These are phyloP conservation scores for Sebastiscus tertius DNA, from an alignment of 2,797 vertebrate species.

Conservation along the genomic window DNA sequence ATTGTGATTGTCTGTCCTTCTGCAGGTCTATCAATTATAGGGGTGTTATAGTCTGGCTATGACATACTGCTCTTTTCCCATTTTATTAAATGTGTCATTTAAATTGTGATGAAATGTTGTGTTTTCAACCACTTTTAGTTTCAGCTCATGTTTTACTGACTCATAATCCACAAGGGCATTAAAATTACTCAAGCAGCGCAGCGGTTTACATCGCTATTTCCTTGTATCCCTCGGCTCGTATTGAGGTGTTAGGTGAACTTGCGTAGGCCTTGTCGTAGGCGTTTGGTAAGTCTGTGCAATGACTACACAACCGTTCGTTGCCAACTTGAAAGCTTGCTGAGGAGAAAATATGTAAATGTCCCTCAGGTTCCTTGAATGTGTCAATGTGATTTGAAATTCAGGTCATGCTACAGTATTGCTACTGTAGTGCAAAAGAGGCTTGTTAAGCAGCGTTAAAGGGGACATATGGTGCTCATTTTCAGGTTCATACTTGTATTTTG, in stretches of 20 bases:
- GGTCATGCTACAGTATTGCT: not conserved
- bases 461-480: not conserved
- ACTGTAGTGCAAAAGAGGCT: not conserved
- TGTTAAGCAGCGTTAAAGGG: not conserved
- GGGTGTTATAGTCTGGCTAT: not conserved
- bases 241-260: conserved; percentile 31
- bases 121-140: conserved; percentile 6
- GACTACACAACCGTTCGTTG: conserved; percentile 10
- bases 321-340: conserved; percentile 4
- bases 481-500: not conserved
- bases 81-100: conserved; percentile 2
- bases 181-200: conserved; percentile 31
- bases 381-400: conserved; percentile 32
- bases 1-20: not conserved
- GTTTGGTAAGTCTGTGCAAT: conserved; percentile 41
- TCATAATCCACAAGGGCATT: conserved; percentile 25
- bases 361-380: conserved; percentile 13
- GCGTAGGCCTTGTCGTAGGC: conserved; percentile 46
- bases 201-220: conserved; percentile 18
- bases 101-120: not conserved
- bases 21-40: not conserved
- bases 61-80: not conserved
- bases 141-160: conserved; percentile 25
- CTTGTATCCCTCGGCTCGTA: conserved; percentile 21
- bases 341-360: conserved; percentile 18